phyloP scores from a whole-genome alignment of 2,797 vertebrate genomes.

The Coreius guichenoti region DNA sequence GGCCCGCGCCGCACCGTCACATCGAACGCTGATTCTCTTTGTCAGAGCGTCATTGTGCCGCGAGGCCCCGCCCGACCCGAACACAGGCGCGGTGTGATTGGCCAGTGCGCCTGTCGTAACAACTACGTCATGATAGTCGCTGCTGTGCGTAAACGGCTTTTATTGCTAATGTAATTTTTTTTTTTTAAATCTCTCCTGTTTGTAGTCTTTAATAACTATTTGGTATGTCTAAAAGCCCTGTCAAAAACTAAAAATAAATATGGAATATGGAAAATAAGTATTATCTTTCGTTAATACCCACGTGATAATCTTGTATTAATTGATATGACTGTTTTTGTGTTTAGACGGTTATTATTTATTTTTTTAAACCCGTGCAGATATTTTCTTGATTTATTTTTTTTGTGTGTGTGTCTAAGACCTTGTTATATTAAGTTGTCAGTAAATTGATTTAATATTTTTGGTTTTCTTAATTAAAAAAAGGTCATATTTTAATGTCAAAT shows the following conservation, averaged over 20 bases:
- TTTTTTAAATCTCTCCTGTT: not conserved
- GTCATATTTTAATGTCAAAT: not conserved
- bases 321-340: no score
- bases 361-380: not conserved
- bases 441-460: not conserved
- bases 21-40: constrained; percentile 66
- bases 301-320: no score
- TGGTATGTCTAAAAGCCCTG: not conserved
- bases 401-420: not conserved
- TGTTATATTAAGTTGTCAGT: not conserved
- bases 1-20: constrained; percentile 61
- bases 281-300: no score
- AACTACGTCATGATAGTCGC: not conserved
- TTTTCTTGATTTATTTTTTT: not conserved
- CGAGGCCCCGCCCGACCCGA: constrained; percentile 58
- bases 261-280: no score
- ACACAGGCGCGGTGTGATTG: constrained; percentile 57
- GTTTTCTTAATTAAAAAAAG: not conserved
- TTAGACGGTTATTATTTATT: not conserved
- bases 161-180: not conserved
- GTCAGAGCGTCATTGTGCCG: constrained; percentile 50
- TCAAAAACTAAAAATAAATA: not conserved
- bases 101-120: constrained; percentile 19
- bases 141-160: not conserved
- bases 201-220: not conserved